Evolutionary conservation across 2,888 invertebrate genomes (phyloP).

Genomic region (Neocrepidodera transversa): DNA sequence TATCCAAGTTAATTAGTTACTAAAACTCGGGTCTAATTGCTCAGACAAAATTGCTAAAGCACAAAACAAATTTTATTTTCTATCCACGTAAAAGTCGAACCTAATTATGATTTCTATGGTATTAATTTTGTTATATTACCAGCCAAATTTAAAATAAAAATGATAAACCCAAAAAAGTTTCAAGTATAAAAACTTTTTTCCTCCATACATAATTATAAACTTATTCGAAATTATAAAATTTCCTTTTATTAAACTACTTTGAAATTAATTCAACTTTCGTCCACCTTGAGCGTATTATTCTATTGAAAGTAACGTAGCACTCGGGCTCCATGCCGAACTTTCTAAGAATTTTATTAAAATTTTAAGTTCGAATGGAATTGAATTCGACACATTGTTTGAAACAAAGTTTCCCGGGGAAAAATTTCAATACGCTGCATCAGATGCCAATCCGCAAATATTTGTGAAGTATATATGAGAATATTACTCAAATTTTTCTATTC

Average conservation of each 20-base stretch:
- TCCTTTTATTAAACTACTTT: slow-evolving; percentile 11
- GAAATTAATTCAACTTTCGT: slow-evolving; percentile 19
- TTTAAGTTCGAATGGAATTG: slow-evolving; percentile 24
- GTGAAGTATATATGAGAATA: slow-evolving; percentile 45
- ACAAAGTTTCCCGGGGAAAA: slow-evolving; percentile 29
- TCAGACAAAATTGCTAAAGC: no score
- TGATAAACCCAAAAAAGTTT: no score
- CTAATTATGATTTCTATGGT: no score
- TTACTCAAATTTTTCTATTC: slow-evolving; percentile 44
- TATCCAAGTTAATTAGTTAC: no score
- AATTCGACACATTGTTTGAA: slow-evolving; percentile 33
- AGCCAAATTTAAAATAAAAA: no score
- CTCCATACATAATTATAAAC: not conserved
- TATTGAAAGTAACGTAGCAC: slow-evolving; percentile 17
- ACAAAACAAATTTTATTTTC: no score
- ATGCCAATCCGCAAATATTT: slow-evolving; percentile 38
- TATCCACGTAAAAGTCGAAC: no score
- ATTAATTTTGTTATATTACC: no score
- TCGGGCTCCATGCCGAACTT: slow-evolving; percentile 4
- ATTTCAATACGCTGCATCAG: slow-evolving; percentile 35
- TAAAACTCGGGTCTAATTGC: no score
- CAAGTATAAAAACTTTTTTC: no score
- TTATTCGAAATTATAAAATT: slow-evolving; percentile 5
- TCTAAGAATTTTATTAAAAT: slow-evolving; percentile 23
- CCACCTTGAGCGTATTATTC: slow-evolving; percentile 18